phyloP scores from a whole-genome alignment of 2,888 invertebrate species.

The Allolobophora icterica region DNA sequence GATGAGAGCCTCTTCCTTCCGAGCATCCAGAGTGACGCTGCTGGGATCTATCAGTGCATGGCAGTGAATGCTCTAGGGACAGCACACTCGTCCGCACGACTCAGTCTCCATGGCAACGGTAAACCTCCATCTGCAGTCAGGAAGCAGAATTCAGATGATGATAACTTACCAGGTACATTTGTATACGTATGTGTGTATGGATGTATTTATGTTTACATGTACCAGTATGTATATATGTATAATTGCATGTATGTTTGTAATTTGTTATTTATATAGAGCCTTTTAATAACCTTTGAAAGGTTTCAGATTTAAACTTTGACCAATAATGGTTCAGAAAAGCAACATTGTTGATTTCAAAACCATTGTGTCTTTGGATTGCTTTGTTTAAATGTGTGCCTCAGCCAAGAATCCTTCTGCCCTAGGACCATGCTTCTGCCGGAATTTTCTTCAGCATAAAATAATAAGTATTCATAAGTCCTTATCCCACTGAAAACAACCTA shows the following conservation, averaged over 20 bases:
- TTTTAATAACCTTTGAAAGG: not conserved
- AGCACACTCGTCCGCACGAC: not conserved
- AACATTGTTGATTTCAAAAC: not conserved
- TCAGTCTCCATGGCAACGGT: slow-evolving; percentile 7
- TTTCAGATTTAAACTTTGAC: not conserved
- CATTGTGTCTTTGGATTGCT: not conserved
- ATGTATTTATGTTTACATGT: not conserved
- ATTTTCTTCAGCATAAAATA: not conserved
- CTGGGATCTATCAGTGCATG: slow-evolving; percentile 35
- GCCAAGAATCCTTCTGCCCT: not conserved
- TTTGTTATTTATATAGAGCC: not conserved
- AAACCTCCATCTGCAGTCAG: not conserved
- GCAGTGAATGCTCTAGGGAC: slow-evolving; percentile 25
- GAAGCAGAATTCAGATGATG: slow-evolving; percentile 5
- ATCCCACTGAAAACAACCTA: not conserved
- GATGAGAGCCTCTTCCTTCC: slow-evolving; percentile 20
- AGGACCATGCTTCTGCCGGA: not conserved
- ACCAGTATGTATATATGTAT: not conserved
- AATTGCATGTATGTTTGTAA: not conserved
- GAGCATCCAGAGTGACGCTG: not conserved
- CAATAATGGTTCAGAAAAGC: not conserved
- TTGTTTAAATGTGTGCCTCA: not conserved
- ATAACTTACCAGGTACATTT: not conserved
- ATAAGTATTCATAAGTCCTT: not conserved
- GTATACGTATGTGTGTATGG: slow-evolving; percentile 28